These are phyloP conservation scores for Nylanderia fulva DNA, from an alignment of 1,140 invertebrate species.

Conservation along the genomic window DNA sequence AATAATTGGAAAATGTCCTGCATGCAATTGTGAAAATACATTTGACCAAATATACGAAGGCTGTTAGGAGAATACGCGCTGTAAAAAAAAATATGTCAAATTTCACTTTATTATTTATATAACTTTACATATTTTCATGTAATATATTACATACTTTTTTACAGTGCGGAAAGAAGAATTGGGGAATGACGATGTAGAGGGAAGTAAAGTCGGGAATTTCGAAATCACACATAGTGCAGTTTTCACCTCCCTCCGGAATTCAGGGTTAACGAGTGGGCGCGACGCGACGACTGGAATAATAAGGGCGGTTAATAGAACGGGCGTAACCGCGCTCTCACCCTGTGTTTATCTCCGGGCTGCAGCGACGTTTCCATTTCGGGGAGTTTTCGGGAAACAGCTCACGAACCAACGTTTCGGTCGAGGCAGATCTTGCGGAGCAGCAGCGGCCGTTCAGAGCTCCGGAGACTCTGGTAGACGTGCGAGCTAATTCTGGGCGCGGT, in stretches of 20 bases:
- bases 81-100: too few relatives aligned
- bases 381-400: constrained; percentile 47
- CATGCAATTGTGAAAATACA: neutral
- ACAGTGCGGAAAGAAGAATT: too few relatives aligned
- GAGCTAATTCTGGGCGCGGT: constrained; percentile 8
- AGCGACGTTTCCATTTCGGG: constrained; percentile 40
- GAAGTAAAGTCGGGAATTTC: too few relatives aligned
- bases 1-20: too few relatives aligned
- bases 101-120: too few relatives aligned
- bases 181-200: too few relatives aligned
- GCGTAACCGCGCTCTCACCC: constrained; percentile 11
- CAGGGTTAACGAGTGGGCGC: constrained; percentile 41
- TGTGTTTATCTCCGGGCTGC: constrained; percentile 44
- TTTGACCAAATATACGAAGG: neutral
- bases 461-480: neutral
- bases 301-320: constrained; percentile 41
- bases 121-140: too few relatives aligned
- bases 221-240: too few relatives aligned
- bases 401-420: constrained; percentile 34
- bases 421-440: constrained; percentile 11
- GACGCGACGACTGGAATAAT: constrained; percentile 52
- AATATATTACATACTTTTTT: too few relatives aligned
- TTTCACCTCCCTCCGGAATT: constrained; percentile 13
- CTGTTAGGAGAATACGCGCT: too few relatives aligned
- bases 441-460: neutral